Conservation (phyloP, 2,113 vertebrate species). For the Mastomys natalensis region DNA sequence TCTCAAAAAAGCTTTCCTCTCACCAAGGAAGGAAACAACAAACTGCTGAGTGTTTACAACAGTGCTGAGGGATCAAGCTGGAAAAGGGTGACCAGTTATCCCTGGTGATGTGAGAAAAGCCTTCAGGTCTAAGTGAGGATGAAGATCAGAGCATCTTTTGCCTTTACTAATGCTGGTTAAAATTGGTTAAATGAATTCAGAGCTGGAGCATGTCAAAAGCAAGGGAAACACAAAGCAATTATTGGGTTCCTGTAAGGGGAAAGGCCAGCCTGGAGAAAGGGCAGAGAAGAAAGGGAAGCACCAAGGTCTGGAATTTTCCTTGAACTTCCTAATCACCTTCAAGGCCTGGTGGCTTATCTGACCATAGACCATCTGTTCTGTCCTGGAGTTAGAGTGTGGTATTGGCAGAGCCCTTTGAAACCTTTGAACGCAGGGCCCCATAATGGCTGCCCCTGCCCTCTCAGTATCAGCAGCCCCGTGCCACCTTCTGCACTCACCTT, state of each 20-base stretch:
- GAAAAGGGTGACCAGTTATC: not conserved
- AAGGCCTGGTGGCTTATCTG: conserved; percentile 30
- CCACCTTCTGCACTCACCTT: conserved; percentile 39
- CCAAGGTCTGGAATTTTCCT: conserved; percentile 1
- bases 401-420: conserved; percentile 2
- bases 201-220: not conserved
- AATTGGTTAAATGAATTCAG: not conserved
- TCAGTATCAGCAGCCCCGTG: not conserved
- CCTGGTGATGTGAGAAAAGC: not conserved
- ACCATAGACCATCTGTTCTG: conserved; percentile 9
- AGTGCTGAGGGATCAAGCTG: not conserved
- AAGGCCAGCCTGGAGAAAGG: not conserved
- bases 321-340: conserved; percentile 25
- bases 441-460: not conserved
- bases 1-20: not conserved
- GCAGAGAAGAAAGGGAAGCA: not conserved
- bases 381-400: not conserved
- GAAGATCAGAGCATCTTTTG: not conserved
- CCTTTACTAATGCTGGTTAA: not conserved
- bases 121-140: not conserved
- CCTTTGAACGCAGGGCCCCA: not conserved
- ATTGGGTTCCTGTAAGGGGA: not conserved
- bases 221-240: not conserved
- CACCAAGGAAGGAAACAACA: not conserved
- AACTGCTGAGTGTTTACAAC: not conserved